These are phyloP conservation scores for Puma concolor DNA, from an alignment of 2,113 vertebrate species.

Conservation along the genomic window DNA sequence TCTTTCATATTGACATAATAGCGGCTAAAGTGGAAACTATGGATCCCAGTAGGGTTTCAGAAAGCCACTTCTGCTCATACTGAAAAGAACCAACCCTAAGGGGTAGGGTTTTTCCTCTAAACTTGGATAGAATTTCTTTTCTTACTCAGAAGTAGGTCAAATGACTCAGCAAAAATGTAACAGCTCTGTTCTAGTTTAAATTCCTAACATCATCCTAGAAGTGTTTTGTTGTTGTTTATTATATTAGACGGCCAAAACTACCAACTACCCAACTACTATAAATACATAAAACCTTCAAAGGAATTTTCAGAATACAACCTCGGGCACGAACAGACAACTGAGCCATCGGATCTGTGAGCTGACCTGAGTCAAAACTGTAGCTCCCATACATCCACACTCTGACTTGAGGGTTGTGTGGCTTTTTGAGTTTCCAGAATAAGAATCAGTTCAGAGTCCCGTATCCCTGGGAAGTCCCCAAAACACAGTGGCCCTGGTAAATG, in stretches of 20 bases:
- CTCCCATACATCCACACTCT: too few species aligned
- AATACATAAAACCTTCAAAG: conserved; percentile 16
- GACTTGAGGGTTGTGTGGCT: neutral
- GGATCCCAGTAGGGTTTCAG: neutral
- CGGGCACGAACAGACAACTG: neutral
- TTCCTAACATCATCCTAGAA: neutral
- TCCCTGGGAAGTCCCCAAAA: neutral
- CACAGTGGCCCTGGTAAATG: neutral
- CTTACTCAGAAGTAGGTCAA: conserved; percentile 6
- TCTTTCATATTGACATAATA: neutral
- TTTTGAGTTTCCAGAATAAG: neutral
- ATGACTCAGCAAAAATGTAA: neutral
- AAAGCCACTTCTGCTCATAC: neutral
- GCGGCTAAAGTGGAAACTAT: neutral
- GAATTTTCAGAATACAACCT: neutral
- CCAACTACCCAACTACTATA: neutral
- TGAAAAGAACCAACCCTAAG: neutral
- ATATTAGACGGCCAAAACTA: neutral
- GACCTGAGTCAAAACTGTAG: neutral
- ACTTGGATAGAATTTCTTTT: neutral
- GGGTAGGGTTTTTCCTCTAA: neutral
- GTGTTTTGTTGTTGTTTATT: neutral
- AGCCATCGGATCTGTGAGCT: neutral
- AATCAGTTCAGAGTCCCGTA: neutral
- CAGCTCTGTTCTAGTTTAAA: neutral